These are phyloP conservation scores for Hoplostethus mediterraneus DNA, from an alignment of 2,797 vertebrate genomes.

Conservation along the genomic window DNA sequence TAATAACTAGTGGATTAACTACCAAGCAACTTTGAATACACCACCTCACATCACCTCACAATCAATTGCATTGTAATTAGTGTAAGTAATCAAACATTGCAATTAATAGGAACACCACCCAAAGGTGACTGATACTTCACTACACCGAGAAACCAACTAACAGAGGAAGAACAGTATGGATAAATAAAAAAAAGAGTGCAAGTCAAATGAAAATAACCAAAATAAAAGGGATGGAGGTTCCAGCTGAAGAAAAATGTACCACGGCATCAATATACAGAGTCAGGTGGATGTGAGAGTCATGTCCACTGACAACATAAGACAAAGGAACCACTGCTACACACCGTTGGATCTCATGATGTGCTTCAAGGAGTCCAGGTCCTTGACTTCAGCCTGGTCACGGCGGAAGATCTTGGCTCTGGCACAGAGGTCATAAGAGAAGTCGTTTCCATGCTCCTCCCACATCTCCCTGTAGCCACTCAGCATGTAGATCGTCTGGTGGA, in stretches of 20 bases:
- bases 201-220: background rate
- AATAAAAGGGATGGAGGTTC: background rate
- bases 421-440: conserved; percentile 93
- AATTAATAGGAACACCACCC: too few species aligned
- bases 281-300: background rate
- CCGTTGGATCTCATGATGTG: conserved; percentile 95
- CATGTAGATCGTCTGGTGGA: conserved; percentile 89
- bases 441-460: conserved; percentile 84
- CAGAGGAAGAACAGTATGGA: too few species aligned
- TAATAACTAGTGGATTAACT: too few species aligned
- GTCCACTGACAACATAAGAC: background rate
- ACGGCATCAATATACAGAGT: background rate
- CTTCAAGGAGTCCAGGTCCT: conserved; percentile 88
- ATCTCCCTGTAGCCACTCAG: conserved; percentile 89
- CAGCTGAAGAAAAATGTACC: too few species aligned
- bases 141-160: too few species aligned
- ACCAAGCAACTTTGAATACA: too few species aligned
- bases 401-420: conserved; percentile 96
- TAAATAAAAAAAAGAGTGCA: background rate
- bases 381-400: conserved; percentile 90
- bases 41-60: too few species aligned
- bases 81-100: too few species aligned
- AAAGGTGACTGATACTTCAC: too few species aligned
- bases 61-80: too few species aligned
- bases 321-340: conserved; percentile 53